Evolutionary conservation across 2,797 vertebrate species (phyloP).

Genomic region (Enteromius unitaeniatus): DNA sequence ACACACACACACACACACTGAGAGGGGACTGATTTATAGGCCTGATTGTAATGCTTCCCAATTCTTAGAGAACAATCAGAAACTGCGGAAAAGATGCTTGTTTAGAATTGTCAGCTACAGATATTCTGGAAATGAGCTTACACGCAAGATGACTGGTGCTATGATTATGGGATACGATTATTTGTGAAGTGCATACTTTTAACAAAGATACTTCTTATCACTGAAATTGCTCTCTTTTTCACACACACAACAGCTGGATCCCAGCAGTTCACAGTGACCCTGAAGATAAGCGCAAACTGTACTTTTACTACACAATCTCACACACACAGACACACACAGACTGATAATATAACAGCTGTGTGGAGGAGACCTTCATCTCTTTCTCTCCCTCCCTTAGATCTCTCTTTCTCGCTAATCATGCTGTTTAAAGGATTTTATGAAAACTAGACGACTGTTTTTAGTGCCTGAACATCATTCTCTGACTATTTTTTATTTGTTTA

Average conservation of each 20-base stretch:
- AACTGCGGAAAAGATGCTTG: constrained; percentile 48
- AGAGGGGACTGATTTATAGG: constrained; percentile 81
- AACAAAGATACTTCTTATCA: neutral
- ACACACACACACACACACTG: constrained; percentile 65
- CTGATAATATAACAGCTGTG: constrained; percentile 47
- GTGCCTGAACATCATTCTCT: neutral
- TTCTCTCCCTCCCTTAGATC: constrained; percentile 23
- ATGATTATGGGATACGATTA: neutral
- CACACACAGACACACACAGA: constrained; percentile 17
- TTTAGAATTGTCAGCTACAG: constrained; percentile 48
- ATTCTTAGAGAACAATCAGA: constrained; percentile 54
- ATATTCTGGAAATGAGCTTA: constrained; percentile 51
- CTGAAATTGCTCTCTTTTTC: constrained; percentile 5
- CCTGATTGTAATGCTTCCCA: constrained; percentile 50
- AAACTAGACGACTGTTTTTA: neutral
- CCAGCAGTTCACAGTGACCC: constrained; percentile 49
- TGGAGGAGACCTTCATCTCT: constrained; percentile 37
- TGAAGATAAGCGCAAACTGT: constrained; percentile 47
- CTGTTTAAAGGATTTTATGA: neutral
- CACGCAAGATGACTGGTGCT: constrained; percentile 39
- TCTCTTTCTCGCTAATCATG: constrained; percentile 28
- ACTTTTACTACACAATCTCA: constrained; percentile 27
- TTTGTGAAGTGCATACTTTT: neutral
- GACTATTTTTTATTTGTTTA: neutral
- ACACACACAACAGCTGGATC: constrained; percentile 43